These are phyloP conservation scores for Nycticorax nycticorax DNA, from an alignment of 2,113 vertebrate genomes.

Conservation along the genomic window DNA sequence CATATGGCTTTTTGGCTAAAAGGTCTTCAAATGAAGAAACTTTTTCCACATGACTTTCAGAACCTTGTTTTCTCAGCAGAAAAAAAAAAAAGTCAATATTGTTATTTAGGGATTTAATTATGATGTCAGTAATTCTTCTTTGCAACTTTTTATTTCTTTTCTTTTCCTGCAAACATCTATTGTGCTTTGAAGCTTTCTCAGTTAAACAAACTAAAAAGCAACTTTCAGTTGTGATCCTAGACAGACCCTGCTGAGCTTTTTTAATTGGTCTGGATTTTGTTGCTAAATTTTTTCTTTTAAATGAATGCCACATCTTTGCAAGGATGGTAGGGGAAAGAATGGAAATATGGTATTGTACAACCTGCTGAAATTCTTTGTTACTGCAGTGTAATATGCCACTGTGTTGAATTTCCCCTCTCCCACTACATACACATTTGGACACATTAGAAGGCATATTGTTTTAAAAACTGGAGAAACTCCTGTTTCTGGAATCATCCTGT, in stretches of 20 bases:
- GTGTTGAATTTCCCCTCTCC: neutral
- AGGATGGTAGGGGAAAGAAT: neutral
- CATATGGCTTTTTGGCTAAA: conserved; percentile 14
- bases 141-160: neutral
- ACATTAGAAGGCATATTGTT: neutral
- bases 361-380: neutral
- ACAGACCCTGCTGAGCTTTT: neutral
- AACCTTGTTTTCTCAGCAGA: conserved; percentile 50
- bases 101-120: neutral
- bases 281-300: neutral
- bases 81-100: conserved; percentile 25
- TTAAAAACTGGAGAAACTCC: neutral
- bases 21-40: conserved; percentile 59
- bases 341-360: neutral
- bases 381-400: neutral
- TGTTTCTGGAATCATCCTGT: neutral
- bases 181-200: neutral
- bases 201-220: neutral
- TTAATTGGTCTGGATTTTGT: neutral
- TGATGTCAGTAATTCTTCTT: neutral
- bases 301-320: neutral
- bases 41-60: conserved; percentile 52
- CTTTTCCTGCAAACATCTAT: neutral
- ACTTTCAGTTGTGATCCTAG: neutral
- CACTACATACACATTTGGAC: neutral